These are phyloP conservation scores for Nothoprocta perdicaria DNA, from an alignment of 2,113 vertebrate species.

Conservation along the genomic window DNA sequence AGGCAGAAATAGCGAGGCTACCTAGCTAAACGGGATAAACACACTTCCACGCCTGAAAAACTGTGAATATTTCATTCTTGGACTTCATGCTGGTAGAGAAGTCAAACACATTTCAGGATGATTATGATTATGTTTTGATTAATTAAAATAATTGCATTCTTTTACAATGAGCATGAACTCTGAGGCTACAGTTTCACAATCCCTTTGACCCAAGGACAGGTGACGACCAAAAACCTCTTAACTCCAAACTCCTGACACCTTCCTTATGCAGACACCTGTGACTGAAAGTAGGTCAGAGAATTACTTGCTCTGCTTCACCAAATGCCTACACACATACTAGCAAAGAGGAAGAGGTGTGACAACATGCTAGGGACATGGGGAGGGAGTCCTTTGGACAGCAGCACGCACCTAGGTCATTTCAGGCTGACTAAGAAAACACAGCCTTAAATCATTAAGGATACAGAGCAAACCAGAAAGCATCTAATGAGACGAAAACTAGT, in stretches of 20 bases:
- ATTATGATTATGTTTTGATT: not conserved
- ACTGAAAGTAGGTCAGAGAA: fast-evolving
- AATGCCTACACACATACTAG: not conserved
- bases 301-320: not conserved
- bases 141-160: not conserved
- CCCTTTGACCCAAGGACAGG: not conserved
- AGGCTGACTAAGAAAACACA: not conserved
- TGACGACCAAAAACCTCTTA: not conserved
- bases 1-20: not conserved
- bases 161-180: not conserved
- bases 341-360: not conserved
- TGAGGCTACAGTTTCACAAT: not conserved
- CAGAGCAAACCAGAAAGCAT: not conserved
- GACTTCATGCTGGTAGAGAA: not conserved
- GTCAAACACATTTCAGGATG: not conserved
- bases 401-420: not conserved
- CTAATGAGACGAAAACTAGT: not conserved
- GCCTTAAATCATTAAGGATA: not conserved
- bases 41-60: not conserved
- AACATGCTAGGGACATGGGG: not conserved
- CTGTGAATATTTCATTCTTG: not conserved
- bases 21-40: not conserved
- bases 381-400: not conserved
- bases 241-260: not conserved
- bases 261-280: not conserved